Evolutionary conservation across 2,113 vertebrate species (phyloP).

Genomic region (Microtus oregoni): DNA sequence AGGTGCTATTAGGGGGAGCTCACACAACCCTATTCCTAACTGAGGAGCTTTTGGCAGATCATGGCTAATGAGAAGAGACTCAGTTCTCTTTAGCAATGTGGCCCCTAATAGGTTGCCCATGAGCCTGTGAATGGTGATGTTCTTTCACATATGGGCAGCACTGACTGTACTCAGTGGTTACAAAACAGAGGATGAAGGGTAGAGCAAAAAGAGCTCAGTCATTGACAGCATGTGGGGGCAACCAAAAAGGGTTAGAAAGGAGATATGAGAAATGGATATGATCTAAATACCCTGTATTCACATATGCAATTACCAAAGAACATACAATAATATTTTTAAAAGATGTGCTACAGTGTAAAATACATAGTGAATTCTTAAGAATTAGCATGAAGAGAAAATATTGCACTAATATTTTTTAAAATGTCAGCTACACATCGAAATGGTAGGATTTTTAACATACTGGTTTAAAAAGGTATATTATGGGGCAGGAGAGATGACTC

Average conservation of each 20-base stretch:
- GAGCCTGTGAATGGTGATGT: too few species aligned
- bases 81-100: not conserved
- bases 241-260: not conserved
- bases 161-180: not conserved
- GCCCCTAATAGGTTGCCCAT: not conserved
- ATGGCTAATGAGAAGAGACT: not conserved
- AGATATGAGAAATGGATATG: not conserved
- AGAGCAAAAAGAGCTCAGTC: not conserved
- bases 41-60: not conserved
- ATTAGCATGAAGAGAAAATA: not conserved
- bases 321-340: not conserved
- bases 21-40: not conserved
- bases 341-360: not conserved
- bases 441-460: not conserved
- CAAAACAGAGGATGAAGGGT: not conserved
- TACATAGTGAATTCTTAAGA: not conserved
- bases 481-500: not conserved
- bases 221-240: too few species aligned
- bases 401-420: not conserved
- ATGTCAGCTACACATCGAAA: not conserved
- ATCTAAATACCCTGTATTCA: not conserved
- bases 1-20: not conserved
- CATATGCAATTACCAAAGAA: not conserved
- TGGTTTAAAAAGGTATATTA: not conserved
- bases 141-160: not conserved